These are phyloP conservation scores for Deroplatys truncata DNA, from an alignment of 2,888 invertebrate species.

Conservation along the genomic window DNA sequence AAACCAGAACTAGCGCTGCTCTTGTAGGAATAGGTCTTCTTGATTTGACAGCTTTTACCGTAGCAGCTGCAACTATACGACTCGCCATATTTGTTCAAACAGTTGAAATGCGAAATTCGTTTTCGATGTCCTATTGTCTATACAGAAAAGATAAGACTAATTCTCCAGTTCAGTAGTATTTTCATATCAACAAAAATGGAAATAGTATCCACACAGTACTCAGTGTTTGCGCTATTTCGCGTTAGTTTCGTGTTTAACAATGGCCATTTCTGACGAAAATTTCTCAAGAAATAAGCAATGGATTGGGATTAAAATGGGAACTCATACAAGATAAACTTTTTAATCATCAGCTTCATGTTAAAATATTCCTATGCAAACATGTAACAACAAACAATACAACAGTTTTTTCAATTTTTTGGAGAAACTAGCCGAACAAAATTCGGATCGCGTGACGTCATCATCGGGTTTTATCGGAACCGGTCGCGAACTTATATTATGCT, in stretches of 20 bases:
- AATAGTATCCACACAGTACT: too few species aligned
- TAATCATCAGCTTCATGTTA: too few species aligned
- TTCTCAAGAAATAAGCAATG: too few species aligned
- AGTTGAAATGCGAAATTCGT: neutral
- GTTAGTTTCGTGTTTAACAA: too few species aligned
- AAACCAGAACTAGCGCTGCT: slow-evolving; percentile 73
- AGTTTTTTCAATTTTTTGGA: neutral
- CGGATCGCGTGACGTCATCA: slow-evolving; percentile 33
- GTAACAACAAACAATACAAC: neutral
- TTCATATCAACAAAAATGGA: neutral
- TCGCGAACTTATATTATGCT: slow-evolving; percentile 36
- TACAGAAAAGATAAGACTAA: neutral
- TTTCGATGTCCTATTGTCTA: neutral
- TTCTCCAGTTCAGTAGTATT: neutral
- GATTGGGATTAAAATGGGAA: too few species aligned
- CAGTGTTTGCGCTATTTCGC: too few species aligned
- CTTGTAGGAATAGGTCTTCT: slow-evolving; percentile 73
- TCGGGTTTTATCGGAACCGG: slow-evolving; percentile 32
- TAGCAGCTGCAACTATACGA: slow-evolving; percentile 78
- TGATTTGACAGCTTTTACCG: slow-evolving; percentile 81
- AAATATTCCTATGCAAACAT: too few species aligned
- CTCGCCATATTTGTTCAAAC: slow-evolving; percentile 59
- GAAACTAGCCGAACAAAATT: neutral
- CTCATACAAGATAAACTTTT: too few species aligned
- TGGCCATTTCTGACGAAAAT: too few species aligned